Evolutionary conservation across 1,140 invertebrate genomes (phyloP), one percentile per base, ranked within the genome.

Genomic region (Drosophila fuyamai): DNA sequence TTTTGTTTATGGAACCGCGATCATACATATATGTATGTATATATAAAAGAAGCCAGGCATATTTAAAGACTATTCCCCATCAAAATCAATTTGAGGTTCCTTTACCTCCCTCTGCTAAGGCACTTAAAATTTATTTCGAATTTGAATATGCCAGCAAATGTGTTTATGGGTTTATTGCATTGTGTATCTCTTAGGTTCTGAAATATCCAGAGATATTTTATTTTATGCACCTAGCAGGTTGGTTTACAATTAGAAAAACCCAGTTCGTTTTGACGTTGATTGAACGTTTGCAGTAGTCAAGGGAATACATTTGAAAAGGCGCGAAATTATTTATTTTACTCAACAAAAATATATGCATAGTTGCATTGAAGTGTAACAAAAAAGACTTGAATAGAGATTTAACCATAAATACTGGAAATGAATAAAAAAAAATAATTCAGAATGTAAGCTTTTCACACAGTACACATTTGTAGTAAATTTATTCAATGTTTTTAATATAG

Each of bases 191-290:
- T 68, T 1, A 36, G 43, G 32, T 44, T 72, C 18, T 10, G 0
- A 38, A 46, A 70, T 29, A 66, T 70, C 48, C 66, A 29, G 55
- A 75, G 32, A 44, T 38, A 47, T 61, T 50, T 57, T 14, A 9
- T 14, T 60, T 51, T 27, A 13, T 48, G 50, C 41, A 77, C 18
- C 72, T 55, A 59, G 71, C 60, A 83, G 56, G 66, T 72, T 60
- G 13, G 10, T 66, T 79, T 71, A 70, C 61, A 74, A 65, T 77
- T 81, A 77, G 67, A 32, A 57, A 46, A 12, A 67, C 4, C 48
- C 54, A 29, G 12, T 43, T 44, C 35, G 23, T 12, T 14, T 51
- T 35, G 60, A 43, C 40, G 32, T n/a, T 43, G 5, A 29, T 43
- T 0, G 14, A 16, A n/a, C 9, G 8, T 13, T 14, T 38, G 53